Base-by-base conservation (phyloP, 2,888 invertebrate species). In the Coelopa pilipes region DNA sequence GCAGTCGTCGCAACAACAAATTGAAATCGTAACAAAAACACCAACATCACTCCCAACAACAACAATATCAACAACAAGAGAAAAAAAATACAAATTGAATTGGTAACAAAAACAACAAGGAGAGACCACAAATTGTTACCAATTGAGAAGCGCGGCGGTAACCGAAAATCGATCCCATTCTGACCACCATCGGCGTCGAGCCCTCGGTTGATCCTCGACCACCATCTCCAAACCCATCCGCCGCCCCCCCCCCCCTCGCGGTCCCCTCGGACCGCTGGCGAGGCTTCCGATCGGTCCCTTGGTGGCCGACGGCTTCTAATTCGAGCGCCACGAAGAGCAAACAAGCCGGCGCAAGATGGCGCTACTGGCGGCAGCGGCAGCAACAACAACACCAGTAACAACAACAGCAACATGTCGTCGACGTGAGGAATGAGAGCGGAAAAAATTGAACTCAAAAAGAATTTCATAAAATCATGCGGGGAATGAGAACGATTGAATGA, bases 141-240 rank as follows among this genome's bases (percentile, higher is more conserved):
- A 71, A 71, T 65, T 71, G 65, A 10, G 45, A 34, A 34, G 7
- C 34, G 21, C 57, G 71, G 53, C 55, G 19, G 65, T 55, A 71
- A 71, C 71, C 71, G 65, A 71, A 71, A 71, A 71, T 71, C 71
- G 55, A 65, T 65, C 63, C 47, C 59, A 55, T 55, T 53, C 34
- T 66, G 74, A 70, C 70, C 74, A 74, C 74, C 74, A 70, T 57
- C 74, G 34, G 69, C 62, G 74, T 47, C 21, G 55, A 24, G 5
- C 53, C 19, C 53, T 50, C 17, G 45, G 5, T n/a, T 34, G 15
- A n/a, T n/a, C n/a, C n/a, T n/a, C n/a, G n/a, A n/a, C n/a, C n/a
- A n/a, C n/a, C n/a, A n/a, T n/a, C n/a, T n/a, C n/a, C n/a, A n/a
- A n/a, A n/a, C n/a, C n/a, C n/a, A n/a, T n/a, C n/a, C n/a, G n/a